Evolutionary conservation across 2,888 invertebrate species (phyloP).

Genomic region (Melinaea menophilus): DNA sequence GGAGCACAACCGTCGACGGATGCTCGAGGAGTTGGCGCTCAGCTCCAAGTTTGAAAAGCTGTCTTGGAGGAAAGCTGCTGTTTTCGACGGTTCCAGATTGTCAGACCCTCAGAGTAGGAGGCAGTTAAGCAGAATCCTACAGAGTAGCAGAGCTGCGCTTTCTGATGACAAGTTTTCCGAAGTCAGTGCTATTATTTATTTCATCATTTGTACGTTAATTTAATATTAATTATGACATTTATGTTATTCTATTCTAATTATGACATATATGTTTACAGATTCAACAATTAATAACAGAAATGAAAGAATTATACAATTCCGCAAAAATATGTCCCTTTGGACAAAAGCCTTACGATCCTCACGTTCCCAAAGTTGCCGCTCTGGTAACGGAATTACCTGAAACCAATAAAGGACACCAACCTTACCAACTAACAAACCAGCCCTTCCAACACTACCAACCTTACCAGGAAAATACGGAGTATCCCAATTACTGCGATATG

Average conservation of each 20-base stretch:
- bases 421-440: constrained; percentile 52
- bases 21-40: constrained; percentile 84
- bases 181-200: constrained; percentile 55
- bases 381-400: constrained; percentile 30
- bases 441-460: constrained; percentile 60
- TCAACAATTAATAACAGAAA: constrained; percentile 83
- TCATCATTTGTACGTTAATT: background rate
- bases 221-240: too few relatives aligned
- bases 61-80: constrained; percentile 84
- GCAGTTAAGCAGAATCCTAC: constrained; percentile 83
- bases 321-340: constrained; percentile 85
- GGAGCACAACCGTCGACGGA: constrained; percentile 82
- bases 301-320: constrained; percentile 87
- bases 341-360: constrained; percentile 68
- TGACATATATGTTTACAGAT: constrained; percentile 65
- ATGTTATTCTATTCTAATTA: background rate
- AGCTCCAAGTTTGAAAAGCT: constrained; percentile 85
- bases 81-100: constrained; percentile 83
- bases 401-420: constrained; percentile 37
- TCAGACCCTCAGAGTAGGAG: constrained; percentile 81
- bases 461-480: constrained; percentile 46
- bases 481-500: constrained; percentile 76
- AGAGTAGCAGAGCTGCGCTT: constrained; percentile 85
- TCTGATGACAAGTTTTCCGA: constrained; percentile 85
- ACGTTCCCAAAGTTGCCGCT: constrained; percentile 48